Evolutionary conservation across 2,113 vertebrate species (phyloP).

Genomic region (Entelurus aequoreus): DNA sequence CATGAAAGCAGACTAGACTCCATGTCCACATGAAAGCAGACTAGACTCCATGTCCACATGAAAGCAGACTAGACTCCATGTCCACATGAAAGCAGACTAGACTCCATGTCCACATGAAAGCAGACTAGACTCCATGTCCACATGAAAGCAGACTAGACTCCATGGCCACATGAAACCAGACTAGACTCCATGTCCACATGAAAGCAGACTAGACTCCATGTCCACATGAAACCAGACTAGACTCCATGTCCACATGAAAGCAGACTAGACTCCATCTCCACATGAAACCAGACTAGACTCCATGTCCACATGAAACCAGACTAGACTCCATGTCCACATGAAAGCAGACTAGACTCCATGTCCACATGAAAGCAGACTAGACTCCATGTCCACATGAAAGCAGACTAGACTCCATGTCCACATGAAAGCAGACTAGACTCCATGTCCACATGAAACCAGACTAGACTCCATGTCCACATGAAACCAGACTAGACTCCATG

Average conservation of each 20-base stretch:
- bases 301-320: slow-evolving; percentile 55
- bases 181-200: slow-evolving; percentile 42
- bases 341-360: slow-evolving; percentile 29
- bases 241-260: slow-evolving; percentile 53
- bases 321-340: slow-evolving; percentile 13
- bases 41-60: slow-evolving; percentile 13
- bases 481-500: slow-evolving; percentile 44
- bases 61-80: slow-evolving; percentile 29
- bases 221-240: too few relatives aligned
- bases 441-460: too few relatives aligned
- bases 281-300: slow-evolving; percentile 15
- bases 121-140: slow-evolving; percentile 37
- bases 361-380: slow-evolving; percentile 56
- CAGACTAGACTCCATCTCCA: slow-evolving; percentile 27
- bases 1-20: slow-evolving; percentile 15
- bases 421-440: slow-evolving; percentile 52
- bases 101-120: background rate
- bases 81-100: slow-evolving; percentile 56
- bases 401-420: slow-evolving; percentile 37
- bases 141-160: slow-evolving; percentile 52
- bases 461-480: slow-evolving; percentile 42
- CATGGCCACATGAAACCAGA: too few relatives aligned
- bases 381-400: background rate
- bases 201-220: slow-evolving; percentile 44
- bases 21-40: slow-evolving; percentile 54